A percentile compares a stretch with the other conserved stretches of the same genome.
phyloP scores from a whole-genome alignment of 2,113 vertebrate species.

The Chloebia gouldiae region DNA sequence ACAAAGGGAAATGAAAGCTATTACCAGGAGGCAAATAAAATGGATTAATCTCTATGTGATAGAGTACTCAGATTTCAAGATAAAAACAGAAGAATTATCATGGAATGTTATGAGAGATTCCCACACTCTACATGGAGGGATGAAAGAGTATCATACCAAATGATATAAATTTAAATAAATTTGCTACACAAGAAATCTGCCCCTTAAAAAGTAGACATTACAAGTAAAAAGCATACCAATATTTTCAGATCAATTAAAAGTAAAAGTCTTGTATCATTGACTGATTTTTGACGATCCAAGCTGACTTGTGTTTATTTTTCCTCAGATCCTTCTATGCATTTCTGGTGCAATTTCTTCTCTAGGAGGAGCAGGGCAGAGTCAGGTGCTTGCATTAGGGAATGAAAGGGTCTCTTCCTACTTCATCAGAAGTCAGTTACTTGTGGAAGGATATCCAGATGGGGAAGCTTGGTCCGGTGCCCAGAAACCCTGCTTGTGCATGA shows the following conservation, averaged over 20 bases:
- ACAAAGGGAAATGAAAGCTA: not conserved
- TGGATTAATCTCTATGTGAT: not conserved
- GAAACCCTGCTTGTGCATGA: not conserved
- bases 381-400: not conserved
- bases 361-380: rapidly evolving
- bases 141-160: not conserved
- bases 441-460: slow-evolving; percentile 15
- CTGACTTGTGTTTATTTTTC: not conserved
- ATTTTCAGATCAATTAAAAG: not conserved
- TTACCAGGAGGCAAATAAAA: not conserved
- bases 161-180: not conserved
- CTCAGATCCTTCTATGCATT: not conserved
- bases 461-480: slow-evolving; percentile 21
- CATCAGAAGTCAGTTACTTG: not conserved
- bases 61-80: slow-evolving; percentile 25
- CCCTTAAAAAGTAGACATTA: not conserved
- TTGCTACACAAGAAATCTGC: not conserved
- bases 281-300: not conserved
- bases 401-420: not conserved
- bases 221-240: not conserved
- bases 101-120: not conserved
- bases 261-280: not conserved
- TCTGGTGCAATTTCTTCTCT: not conserved
- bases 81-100: not conserved
- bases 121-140: not conserved